Percentiles rank a stretch among this genome's conserved stretches.
phyloP scores from a whole-genome alignment of 2,888 invertebrate species.

The Apodemia zela region DNA sequence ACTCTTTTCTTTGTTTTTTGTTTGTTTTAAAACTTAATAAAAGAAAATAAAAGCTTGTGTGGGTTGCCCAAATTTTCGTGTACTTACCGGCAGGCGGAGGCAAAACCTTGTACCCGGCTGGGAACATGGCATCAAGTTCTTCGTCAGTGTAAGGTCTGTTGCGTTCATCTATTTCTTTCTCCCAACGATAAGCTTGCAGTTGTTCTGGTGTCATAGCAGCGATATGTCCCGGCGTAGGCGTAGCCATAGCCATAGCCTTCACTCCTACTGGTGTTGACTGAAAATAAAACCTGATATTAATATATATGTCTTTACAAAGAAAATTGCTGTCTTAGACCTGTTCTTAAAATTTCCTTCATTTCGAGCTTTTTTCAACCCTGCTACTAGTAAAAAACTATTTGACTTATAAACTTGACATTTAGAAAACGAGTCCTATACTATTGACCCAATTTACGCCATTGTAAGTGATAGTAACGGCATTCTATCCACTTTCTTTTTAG shows the following conservation, averaged over 20 bases:
- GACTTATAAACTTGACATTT: too few relatives aligned
- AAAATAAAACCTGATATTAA: conserved; percentile 21
- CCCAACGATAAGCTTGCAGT: conserved; percentile 98
- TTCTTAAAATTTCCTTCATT: too few relatives aligned
- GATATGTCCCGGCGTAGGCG: conserved; percentile 97
- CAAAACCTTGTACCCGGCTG: conserved; percentile 97
- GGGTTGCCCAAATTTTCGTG: conserved; percentile 28
- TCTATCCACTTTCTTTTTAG: too few relatives aligned
- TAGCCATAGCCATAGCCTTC: conserved; percentile 99
- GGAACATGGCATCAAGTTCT: conserved; percentile 98
- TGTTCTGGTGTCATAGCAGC: conserved; percentile 99
- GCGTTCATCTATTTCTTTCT: conserved; percentile 98
- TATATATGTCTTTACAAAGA: too few relatives aligned
- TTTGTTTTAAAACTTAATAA: conserved; percentile 23
- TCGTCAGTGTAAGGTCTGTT: conserved; percentile 98
- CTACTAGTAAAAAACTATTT: too few relatives aligned
- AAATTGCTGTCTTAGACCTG: too few relatives aligned
- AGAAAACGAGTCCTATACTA: too few relatives aligned
- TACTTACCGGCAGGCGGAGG: conserved; percentile 93
- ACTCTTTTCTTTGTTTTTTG: conserved; percentile 33
- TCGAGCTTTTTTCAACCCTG: too few relatives aligned
- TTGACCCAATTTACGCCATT: too few relatives aligned
- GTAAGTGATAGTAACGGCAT: too few relatives aligned
- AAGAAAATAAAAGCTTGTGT: conserved; percentile 26
- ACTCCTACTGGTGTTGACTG: conserved; percentile 91